Conservation (phyloP, 2,797 vertebrate genomes). For the Sebastes oblongus region DNA sequence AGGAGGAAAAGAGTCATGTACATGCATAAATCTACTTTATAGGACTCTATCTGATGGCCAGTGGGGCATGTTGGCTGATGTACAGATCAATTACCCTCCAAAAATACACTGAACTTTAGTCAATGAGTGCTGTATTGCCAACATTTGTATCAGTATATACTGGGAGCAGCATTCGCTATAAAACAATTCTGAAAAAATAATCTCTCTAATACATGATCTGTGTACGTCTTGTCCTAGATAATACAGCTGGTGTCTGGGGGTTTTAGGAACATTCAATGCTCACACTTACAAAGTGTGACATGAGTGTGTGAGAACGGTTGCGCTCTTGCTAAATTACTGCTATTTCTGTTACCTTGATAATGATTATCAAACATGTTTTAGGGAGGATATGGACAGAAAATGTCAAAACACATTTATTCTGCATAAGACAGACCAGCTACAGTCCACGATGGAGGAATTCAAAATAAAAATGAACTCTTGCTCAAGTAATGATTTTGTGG, state of each 20-base stretch:
- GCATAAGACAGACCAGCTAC: not conserved
- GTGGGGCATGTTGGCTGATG: not conserved
- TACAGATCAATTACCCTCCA: not conserved
- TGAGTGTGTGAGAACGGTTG: slow-evolving; percentile 49
- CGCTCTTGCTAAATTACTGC: slow-evolving; percentile 55
- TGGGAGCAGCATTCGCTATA: not conserved
- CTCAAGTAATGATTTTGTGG: not conserved
- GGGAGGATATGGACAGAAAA: slow-evolving; percentile 5
- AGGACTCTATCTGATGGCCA: not conserved
- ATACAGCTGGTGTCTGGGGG: slow-evolving; percentile 32
- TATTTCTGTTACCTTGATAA: slow-evolving; percentile 60
- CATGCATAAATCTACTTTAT: not conserved
- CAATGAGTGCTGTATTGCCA: not conserved
- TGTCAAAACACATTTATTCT: slow-evolving; percentile 46
- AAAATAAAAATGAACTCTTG: not conserved
- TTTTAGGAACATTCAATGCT: slow-evolving; percentile 57
- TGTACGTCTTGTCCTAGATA: slow-evolving; percentile 21
- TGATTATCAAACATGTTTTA: slow-evolving; percentile 47
- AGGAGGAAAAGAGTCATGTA: not conserved
- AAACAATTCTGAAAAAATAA: not conserved
- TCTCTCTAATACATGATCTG: not conserved
- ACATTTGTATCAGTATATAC: not conserved
- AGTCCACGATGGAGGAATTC: not conserved
- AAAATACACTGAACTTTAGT: not conserved
- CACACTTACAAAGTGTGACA: slow-evolving; percentile 56